Base-by-base conservation (phyloP, 2,797 vertebrate species). In the Anguilla megastoma region DNA sequence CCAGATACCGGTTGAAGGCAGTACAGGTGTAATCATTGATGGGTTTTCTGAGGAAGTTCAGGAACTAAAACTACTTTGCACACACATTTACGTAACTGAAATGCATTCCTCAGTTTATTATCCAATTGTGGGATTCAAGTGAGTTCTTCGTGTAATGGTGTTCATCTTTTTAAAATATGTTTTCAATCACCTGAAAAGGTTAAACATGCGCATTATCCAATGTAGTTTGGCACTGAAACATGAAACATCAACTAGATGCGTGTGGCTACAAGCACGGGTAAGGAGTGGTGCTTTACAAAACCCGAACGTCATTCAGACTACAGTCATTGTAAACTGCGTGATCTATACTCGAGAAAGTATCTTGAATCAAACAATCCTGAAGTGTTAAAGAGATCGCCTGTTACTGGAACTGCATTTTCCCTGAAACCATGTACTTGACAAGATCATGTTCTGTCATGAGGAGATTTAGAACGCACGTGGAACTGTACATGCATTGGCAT, bases 21-120 rank as follows among this genome's bases (percentile, higher is more conserved):
- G 41, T 84, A 84, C 82, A 84, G 82, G 82, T 84, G 82, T 56
- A 27, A 84, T 84, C 48, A 30, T 21, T 54, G 50, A 56, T 3
- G 10, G 3, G 52, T 84, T 54, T 36, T 56, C n/a, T 30, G 14
- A 30, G 10, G 21, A 82, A 82, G 45, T 48, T 82, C 33, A 79
- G 36, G 33, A 82, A 82, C 41, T 45, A 79, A 41, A 79, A 6
- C 3, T 33, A 24, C 18, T 80, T 76, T 18, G 30, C 71, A 6
- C 12, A 41, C 24, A n/a, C 18, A 48, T 48, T 82, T 82, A 50
- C 74, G 33, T 74, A 41, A 79, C 74, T 41, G 4, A 79, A 79
- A n/a, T 82, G 16, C 41, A 50, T 24, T n/a, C 79, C 6, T 2
- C 79, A 50, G 41, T 48, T 79, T 18, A 12, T 45, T 82, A 10